Evolutionary conservation across 2,888 invertebrate species (phyloP), one percentile per base, ranked within the genome.

Genomic region (Dryococelus australis): DNA sequence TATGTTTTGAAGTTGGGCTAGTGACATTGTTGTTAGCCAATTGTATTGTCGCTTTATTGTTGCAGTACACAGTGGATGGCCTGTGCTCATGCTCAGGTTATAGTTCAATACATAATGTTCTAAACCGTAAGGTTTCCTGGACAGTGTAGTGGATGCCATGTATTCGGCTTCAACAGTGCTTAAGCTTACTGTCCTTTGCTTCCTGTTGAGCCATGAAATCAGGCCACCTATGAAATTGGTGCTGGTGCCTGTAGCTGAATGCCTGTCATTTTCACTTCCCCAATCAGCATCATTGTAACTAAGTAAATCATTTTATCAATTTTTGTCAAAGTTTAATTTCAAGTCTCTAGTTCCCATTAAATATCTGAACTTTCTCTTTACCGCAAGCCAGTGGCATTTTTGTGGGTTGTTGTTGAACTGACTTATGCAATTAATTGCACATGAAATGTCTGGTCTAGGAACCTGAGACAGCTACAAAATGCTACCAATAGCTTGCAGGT

Each of bases 131-230:
- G 83, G 26, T 13, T 43, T 83, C 83, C 24, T 83, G 83, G n/a
- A 24, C 83, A 83, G 83, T 83, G 83, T 35, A 83, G 35, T 83
- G 24, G 28, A 35, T 9, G 83, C 83, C 83, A 83, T 83, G 83
- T 83, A 83, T 28, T 83, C 83, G n/a, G 12, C 83, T 28, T 83
- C 35, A 35, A 83, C 83, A 35, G 83, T 83, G 28, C 35, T 83
- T n/a, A 83, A 83, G 9, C 16, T 8, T 26, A 83, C 13, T 35
- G 83, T 83, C 26, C 83, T 83, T 83, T 83, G 0, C 43, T 27
- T 83, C 13, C n/a, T 83, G 35, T 10, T 83, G n/a, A 24, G 0
- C 83, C 28, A 83, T 28, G 83, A 83, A 27, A 83, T 43, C 24
- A 83, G 13, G 20, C 83, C 83, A 83, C 16, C 83, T 27, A 83